These are phyloP conservation scores for Glyphotaelius pellucidus DNA, from an alignment of 2,888 invertebrate genomes.

Conservation along the genomic window DNA sequence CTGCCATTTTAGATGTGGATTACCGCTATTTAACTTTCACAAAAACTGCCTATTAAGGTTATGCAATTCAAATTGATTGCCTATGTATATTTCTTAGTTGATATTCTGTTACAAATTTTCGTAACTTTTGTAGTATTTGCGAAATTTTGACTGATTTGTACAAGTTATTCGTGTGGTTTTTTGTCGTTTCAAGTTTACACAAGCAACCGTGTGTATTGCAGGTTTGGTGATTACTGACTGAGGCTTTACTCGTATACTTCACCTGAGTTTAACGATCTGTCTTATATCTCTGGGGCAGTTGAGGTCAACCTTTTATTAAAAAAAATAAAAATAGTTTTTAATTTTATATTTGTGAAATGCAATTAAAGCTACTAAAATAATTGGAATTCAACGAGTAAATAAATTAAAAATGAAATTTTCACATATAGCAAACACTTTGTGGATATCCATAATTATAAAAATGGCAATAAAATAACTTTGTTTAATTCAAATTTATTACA, in stretches of 20 bases:
- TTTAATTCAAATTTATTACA: no score
- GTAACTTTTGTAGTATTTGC: background rate
- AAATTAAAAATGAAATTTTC: no score
- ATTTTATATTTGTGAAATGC: no score
- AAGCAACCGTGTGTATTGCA: background rate
- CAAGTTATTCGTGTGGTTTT: background rate
- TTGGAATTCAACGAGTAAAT: no score
- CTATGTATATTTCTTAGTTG: background rate
- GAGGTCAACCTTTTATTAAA: background rate
- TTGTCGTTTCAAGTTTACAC: background rate
- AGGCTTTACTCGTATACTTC: slow-evolving; percentile 17
- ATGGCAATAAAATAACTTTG: no score
- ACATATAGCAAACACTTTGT: no score
- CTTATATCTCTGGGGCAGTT: slow-evolving; percentile 6
- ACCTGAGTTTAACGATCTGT: slow-evolving; percentile 28
- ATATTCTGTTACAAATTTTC: slow-evolving; percentile 11
- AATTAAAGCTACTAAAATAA: no score
- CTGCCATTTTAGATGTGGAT: slow-evolving; percentile 35
- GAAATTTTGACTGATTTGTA: background rate
- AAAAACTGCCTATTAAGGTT: background rate
- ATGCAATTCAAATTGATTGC: background rate
- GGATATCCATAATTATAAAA: no score
- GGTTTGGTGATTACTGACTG: slow-evolving; percentile 36
- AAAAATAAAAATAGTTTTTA: background rate
- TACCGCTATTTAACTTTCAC: slow-evolving; percentile 25